phyloP scores from a whole-genome alignment of 2,888 invertebrate species.

The Hemithea aestivaria region DNA sequence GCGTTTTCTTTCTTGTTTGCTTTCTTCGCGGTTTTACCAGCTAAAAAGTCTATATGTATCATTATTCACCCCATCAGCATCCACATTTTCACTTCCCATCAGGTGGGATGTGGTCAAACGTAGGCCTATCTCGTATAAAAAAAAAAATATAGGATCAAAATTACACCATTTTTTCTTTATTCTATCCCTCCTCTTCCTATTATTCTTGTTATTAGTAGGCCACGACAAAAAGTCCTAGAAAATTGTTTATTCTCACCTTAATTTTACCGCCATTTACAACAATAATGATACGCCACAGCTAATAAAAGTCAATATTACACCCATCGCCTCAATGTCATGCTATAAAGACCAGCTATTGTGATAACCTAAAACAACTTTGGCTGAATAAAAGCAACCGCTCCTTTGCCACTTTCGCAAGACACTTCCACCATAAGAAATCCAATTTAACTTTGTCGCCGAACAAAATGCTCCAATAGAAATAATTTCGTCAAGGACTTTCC shows the following conservation, averaged over 20 bases:
- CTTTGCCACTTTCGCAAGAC: conserved; percentile 56
- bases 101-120: too few relatives aligned
- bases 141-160: too few relatives aligned
- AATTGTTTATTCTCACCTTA: conserved; percentile 10
- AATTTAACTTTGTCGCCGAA: conserved; percentile 76
- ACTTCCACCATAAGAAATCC: conserved; percentile 74
- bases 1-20: too few relatives aligned
- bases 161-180: too few relatives aligned
- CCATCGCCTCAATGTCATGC: conserved; percentile 30
- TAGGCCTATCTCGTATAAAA: too few relatives aligned
- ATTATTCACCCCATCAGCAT: too few relatives aligned
- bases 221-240: conserved; percentile 9
- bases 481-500: conserved; percentile 72
- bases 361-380: conserved; percentile 57
- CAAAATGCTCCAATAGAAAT: conserved; percentile 76
- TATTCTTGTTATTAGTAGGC: too few relatives aligned
- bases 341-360: conserved; percentile 55
- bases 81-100: too few relatives aligned
- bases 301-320: conserved; percentile 37
- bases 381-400: conserved; percentile 59
- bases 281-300: conserved; percentile 19
- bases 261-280: conserved; percentile 18
- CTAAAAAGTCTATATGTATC: too few relatives aligned
- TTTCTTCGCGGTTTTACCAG: too few relatives aligned
- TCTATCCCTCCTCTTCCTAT: too few relatives aligned